Conservation (phyloP, 1,140 invertebrate species). For the Ceratina australensis region DNA sequence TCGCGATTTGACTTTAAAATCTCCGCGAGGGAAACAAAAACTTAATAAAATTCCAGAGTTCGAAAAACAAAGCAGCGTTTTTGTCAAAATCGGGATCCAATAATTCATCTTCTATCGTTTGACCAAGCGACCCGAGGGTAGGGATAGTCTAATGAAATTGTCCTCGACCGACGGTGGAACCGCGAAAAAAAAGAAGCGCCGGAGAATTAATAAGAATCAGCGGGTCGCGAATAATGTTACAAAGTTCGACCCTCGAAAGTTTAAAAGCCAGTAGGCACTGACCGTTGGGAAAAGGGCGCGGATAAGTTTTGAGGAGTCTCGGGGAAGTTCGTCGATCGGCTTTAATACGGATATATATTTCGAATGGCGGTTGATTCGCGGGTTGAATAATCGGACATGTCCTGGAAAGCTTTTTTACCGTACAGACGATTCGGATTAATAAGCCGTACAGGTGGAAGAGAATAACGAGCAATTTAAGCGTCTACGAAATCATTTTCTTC, state of each 20-base stretch:
- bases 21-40: neutral
- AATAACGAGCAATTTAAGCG: slow-evolving; percentile 30
- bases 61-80: neutral
- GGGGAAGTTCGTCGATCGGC: neutral
- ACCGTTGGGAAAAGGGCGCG: neutral
- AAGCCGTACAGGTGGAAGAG: neutral
- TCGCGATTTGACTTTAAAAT: too few species aligned
- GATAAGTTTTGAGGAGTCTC: neutral
- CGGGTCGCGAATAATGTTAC: slow-evolving; percentile 20
- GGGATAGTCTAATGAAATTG: neutral
- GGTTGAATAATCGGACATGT: neutral
- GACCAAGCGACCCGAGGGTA: neutral
- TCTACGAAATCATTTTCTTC: too few species aligned
- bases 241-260: slow-evolving; percentile 31
- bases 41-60: neutral
- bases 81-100: neutral
- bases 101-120: neutral
- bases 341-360: slow-evolving; percentile 2
- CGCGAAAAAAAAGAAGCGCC: neutral
- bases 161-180: neutral
- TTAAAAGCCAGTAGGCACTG: slow-evolving; percentile 19
- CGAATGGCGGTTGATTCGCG: neutral
- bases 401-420: neutral
- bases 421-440: neutral
- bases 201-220: slow-evolving; percentile 41